phyloP scores from a whole-genome alignment of 1,140 invertebrate genomes.

The Zophobas atratus region DNA sequence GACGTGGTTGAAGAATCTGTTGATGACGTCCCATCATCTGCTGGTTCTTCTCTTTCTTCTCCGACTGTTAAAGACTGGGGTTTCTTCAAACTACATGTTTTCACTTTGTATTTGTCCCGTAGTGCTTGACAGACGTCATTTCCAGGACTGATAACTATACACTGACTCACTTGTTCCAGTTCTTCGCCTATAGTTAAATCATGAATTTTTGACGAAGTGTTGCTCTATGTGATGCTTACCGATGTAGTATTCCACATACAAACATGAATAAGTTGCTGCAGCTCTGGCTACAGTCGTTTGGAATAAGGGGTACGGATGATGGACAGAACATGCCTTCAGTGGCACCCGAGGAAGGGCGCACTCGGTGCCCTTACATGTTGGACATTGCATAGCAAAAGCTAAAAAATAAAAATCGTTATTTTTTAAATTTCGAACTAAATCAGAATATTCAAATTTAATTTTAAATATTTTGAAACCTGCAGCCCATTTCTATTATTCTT shows the following conservation, averaged over 20 bases:
- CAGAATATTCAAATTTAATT: neutral
- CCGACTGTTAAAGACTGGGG: neutral
- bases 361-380: neutral
- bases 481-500: no score
- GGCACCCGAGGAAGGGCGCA: neutral
- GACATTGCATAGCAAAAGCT: constrained; percentile 20
- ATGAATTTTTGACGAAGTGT: no score
- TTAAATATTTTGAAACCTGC: no score
- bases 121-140: neutral
- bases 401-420: neutral
- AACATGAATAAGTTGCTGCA: neutral
- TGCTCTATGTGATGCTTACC: neutral
- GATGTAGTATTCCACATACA: constrained; percentile 13
- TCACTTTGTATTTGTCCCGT: neutral
- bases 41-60: neutral
- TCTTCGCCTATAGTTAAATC: neutral
- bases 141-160: constrained; percentile 1
- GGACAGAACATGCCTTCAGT: constrained; percentile 1
- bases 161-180: constrained; percentile 24
- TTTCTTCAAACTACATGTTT: neutral
- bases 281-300: neutral
- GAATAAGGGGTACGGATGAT: neutral
- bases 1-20: no score
- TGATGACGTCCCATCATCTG: neutral
- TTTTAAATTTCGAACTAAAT: neutral